Base-by-base conservation (phyloP, 2,113 vertebrate genomes). In the Oenanthe melanoleuca region DNA sequence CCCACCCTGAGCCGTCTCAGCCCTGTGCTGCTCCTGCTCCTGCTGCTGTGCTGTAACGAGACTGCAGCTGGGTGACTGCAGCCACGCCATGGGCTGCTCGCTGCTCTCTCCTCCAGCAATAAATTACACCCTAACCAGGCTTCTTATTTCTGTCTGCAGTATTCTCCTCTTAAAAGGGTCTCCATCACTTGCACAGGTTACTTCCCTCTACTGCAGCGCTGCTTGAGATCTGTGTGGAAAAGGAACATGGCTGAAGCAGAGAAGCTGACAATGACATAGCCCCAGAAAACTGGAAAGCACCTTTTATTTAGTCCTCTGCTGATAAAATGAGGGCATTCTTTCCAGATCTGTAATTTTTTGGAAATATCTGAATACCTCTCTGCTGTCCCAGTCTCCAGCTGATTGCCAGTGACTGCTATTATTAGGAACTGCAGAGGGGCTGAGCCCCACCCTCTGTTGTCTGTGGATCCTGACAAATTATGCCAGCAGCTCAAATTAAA, bases 381-480 rank as follows among this genome's bases (percentile, higher is more conserved):
- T 74, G 37, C 64, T 83, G 55, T 49, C 38, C 63, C 66, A 47
- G 84, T 29, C 65, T 93, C 78, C 31, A 63, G 28, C 12, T 18
- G 16, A 75, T 13, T 64, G 60, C 38, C 95, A 97, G 93, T 24
- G 91, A 71, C 64, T 84, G 86, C 92, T 97, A 92, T 96, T 92
- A 77, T 90, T 92, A 97, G 86, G 72, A 47, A 79, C 40, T 66
- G 66, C 78, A 65, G 77, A 75, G 59, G 44, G 38, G 17, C 61
- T 64, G 38, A 80, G 53, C 80, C 88, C 80, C 82, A 87, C 93
- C 95, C 75, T 47, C 69, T 69, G 78, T 73, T 93, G 86, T 52
- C 71, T 82, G 81, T 92, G 71, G n/a, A 86, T 82, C 33, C 53
- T 80, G 60, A 96, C 84, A 92, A 95, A 88, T 52, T 77, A 89